These are phyloP conservation scores for Tyto alba DNA, from an alignment of 2,113 vertebrate species.

Conservation along the genomic window DNA sequence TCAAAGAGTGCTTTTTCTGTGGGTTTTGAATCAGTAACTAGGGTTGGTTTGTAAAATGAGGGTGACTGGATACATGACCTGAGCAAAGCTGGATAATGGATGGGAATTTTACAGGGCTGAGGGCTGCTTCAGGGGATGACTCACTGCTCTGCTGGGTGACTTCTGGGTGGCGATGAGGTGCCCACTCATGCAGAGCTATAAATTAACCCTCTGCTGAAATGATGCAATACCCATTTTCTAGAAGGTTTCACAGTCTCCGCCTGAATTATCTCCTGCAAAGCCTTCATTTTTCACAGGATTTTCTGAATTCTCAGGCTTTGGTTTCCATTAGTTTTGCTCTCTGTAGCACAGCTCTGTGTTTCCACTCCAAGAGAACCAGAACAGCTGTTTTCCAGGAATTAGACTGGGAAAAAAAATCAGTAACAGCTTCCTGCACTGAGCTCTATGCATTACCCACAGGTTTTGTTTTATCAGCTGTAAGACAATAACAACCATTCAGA, in stretches of 20 bases:
- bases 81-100: background rate
- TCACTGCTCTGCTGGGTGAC: background rate
- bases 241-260: background rate
- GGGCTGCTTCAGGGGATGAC: background rate
- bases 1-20: background rate
- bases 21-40: background rate
- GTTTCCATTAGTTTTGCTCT: background rate
- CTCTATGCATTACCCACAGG: background rate
- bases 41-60: background rate
- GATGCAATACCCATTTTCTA: background rate
- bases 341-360: background rate
- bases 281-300: background rate
- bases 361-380: background rate
- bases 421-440: background rate
- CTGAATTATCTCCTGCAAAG: background rate
- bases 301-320: background rate
- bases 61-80: background rate
- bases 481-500: background rate
- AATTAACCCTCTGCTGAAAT: background rate
- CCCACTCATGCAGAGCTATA: rapidly evolving
- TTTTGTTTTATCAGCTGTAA: background rate
- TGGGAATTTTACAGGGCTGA: rapidly evolving
- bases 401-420: background rate
- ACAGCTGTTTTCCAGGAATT: background rate
- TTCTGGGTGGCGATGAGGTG: background rate